Evolutionary conservation across 2,113 vertebrate genomes (phyloP).

Genomic region (Halcyon malimbica): DNA sequence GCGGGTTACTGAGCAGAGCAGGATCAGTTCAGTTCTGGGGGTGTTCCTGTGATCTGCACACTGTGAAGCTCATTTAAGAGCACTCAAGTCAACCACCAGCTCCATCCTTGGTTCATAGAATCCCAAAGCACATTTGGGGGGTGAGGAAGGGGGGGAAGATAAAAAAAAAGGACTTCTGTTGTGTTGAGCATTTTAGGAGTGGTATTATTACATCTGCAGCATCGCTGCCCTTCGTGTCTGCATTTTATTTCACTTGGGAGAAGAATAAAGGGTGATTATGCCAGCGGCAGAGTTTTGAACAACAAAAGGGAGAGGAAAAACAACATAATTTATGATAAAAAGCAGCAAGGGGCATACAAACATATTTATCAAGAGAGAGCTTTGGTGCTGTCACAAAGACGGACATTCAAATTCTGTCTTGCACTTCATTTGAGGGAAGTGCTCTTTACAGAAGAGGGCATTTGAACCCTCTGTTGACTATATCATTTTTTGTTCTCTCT

Average conservation of each 20-base stretch:
- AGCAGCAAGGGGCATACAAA: conserved; percentile 48
- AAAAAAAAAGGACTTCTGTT: not conserved
- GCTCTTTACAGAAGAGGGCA: not conserved
- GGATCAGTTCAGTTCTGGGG: not conserved
- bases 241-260: not conserved
- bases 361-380: conserved; percentile 18
- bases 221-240: not conserved
- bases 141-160: fast-evolving
- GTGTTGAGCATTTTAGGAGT: not conserved
- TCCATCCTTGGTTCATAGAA: fast-evolving
- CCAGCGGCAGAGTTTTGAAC: conserved; percentile 27
- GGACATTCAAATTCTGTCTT: not conserved
- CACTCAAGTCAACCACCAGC: not conserved
- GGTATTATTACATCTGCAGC: not conserved
- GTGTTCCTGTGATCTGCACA: not conserved
- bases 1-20: not conserved
- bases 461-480: not conserved
- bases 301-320: conserved; percentile 48
- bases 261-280: conserved; percentile 41
- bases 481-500: not conserved
- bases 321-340: conserved; percentile 55
- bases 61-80: not conserved
- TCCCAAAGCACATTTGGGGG: not conserved
- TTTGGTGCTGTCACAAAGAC: not conserved
- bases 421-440: not conserved